Evolutionary conservation across 2,888 invertebrate genomes (phyloP).

Genomic region (Clivina fossor): DNA sequence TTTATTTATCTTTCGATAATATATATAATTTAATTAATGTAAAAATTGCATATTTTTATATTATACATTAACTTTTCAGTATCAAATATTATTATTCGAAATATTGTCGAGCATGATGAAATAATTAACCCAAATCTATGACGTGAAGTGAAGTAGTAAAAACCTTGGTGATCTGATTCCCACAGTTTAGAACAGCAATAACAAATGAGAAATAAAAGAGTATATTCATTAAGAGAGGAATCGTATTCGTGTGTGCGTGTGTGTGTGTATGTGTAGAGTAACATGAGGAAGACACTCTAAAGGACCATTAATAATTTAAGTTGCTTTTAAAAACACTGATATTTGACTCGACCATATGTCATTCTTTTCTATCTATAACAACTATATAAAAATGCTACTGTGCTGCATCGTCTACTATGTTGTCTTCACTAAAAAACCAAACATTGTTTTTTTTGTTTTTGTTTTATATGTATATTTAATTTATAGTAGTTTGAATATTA

Average conservation of each 20-base stretch:
- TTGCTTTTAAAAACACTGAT: constrained; percentile 33
- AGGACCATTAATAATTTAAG: constrained; percentile 32
- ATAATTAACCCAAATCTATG: too few species aligned
- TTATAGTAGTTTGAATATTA: too few species aligned
- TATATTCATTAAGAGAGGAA: constrained; percentile 27
- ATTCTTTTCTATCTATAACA: constrained; percentile 18
- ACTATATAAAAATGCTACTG: neutral
- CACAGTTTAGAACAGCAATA: constrained; percentile 28
- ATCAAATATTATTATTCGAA: too few species aligned
- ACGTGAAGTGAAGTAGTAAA: too few species aligned
- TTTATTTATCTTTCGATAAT: too few species aligned
- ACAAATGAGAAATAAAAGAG: constrained; percentile 30
- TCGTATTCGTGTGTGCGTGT: too few species aligned
- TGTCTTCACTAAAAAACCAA: neutral
- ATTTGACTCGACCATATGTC: constrained; percentile 33
- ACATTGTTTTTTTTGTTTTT: neutral
- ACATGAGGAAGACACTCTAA: constrained; percentile 33
- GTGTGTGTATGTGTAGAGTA: too few species aligned
- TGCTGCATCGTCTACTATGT: neutral
- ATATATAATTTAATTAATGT: too few species aligned
- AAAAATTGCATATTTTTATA: too few species aligned
- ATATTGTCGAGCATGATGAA: too few species aligned
- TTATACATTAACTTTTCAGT: too few species aligned
- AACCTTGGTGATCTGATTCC: constrained; percentile 26
- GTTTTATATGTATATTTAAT: too few species aligned